These are phyloP conservation scores for Turritopsis rubra DNA, from an alignment of 30 jellyfish, hydroid and myxozoan species.

Conservation along the genomic window DNA sequence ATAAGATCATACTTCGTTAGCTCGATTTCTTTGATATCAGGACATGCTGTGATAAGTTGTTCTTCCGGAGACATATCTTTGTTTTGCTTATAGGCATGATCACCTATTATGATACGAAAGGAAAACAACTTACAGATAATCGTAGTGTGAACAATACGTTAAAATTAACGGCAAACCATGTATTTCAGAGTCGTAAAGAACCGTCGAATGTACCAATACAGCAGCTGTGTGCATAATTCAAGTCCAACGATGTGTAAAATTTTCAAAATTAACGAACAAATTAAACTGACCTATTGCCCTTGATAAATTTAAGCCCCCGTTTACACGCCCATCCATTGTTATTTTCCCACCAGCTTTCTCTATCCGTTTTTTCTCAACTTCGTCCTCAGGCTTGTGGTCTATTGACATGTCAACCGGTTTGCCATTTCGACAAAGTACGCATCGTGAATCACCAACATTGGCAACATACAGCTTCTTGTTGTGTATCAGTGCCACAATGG, in stretches of 20 bases:
- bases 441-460: conserved; percentile 85
- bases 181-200: too few relatives aligned
- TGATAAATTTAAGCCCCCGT: conserved; percentile 79
- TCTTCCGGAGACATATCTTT: conserved; percentile 53
- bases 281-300: conserved; percentile 71
- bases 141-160: too few relatives aligned
- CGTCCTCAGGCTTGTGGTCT: conserved; percentile 92
- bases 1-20: conserved; percentile 55
- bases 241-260: neutral
- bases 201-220: neutral
- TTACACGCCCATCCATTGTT: conserved; percentile 74
- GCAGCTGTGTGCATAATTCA: too few relatives aligned
- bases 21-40: conserved; percentile 46
- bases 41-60: conserved; percentile 62
- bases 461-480: conserved; percentile 62
- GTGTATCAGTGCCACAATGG: conserved; percentile 68
- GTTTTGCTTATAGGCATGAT: conserved; percentile 64
- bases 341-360: conserved; percentile 74
- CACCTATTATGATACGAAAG: conserved; percentile 53
- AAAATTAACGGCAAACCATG: too few relatives aligned
- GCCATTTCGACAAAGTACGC: conserved; percentile 67
- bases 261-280: neutral
- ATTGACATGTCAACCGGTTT: conserved; percentile 70
- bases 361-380: conserved; percentile 52
- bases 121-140: too few relatives aligned